phyloP scores from a whole-genome alignment of 1,140 invertebrate genomes.

The Bombus picipes region DNA sequence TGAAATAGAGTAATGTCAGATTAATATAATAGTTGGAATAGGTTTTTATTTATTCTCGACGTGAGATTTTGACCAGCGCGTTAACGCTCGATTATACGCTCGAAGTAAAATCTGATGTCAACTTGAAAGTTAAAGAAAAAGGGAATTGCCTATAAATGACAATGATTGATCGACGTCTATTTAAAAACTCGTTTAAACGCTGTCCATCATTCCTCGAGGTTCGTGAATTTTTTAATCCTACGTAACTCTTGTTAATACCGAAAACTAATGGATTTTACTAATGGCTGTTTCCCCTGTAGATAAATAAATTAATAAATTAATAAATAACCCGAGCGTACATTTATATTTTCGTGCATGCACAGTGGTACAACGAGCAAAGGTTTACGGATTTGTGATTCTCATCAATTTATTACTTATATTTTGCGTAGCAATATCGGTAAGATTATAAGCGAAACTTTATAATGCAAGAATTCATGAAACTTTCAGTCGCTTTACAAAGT shows the following conservation, averaged over 20 bases:
- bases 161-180: conserved; percentile 61
- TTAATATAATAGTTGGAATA: no score
- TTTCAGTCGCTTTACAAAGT: neutral
- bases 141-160: conserved; percentile 37
- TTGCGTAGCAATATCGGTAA: neutral
- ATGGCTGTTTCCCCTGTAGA: no score
- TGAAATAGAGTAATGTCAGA: no score
- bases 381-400: conserved; percentile 1
- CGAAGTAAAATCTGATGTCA: conserved; percentile 20
- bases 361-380: no score
- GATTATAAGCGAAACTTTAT: neutral
- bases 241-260: no score
- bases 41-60: neutral
- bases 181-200: conserved; percentile 62
- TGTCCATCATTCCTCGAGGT: conserved; percentile 47
- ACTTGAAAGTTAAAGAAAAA: conserved; percentile 43
- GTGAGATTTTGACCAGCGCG: neutral
- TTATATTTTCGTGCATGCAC: no score
- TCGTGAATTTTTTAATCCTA: conserved; percentile 12
- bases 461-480: neutral
- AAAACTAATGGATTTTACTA: no score
- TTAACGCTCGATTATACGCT: neutral
- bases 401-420: neutral
- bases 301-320: no score
- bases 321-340: no score